A percentile compares a stretch with the other conserved stretches of the same genome.
Evolutionary conservation across 2,797 vertebrate species (phyloP).

Genomic region (Gorsachius magnificus): DNA sequence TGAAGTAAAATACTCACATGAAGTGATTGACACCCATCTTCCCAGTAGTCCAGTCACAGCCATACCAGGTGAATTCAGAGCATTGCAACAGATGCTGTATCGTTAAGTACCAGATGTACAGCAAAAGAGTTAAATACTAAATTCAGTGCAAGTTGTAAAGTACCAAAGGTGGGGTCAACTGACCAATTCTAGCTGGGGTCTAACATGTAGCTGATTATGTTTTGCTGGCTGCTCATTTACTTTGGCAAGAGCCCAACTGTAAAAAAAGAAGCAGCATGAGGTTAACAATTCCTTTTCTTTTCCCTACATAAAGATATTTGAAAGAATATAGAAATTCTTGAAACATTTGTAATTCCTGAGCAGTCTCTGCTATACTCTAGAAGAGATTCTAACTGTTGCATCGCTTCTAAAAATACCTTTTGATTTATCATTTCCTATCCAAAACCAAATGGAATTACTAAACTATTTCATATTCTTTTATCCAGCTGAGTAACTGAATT

Average conservation of each 20-base stretch:
- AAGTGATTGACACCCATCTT: constrained; percentile 2
- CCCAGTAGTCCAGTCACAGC: not conserved
- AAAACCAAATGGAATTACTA: not conserved
- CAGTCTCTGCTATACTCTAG: not conserved
- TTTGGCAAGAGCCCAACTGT: not conserved
- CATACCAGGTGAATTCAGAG: not conserved
- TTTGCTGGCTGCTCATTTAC: not conserved
- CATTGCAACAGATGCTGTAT: constrained; percentile 15
- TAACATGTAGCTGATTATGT: not conserved
- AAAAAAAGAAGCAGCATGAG: not conserved
- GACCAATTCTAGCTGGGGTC: not conserved
- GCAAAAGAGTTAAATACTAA: not conserved
- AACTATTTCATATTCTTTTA: not conserved
- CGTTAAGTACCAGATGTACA: constrained; percentile 29
- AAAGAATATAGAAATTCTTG: not conserved
- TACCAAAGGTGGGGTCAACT: not conserved
- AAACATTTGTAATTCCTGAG: not conserved
- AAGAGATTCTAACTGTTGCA: not conserved
- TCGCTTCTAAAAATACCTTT: not conserved
- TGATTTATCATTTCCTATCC: not conserved
- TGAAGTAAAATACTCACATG: not conserved
- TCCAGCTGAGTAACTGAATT: not conserved
- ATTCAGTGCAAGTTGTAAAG: not conserved
- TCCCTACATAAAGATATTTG: not conserved
- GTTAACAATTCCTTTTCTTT: not conserved